phyloP scores from a whole-genome alignment of 2,888 invertebrate genomes.

The Gryllus longicercus region DNA sequence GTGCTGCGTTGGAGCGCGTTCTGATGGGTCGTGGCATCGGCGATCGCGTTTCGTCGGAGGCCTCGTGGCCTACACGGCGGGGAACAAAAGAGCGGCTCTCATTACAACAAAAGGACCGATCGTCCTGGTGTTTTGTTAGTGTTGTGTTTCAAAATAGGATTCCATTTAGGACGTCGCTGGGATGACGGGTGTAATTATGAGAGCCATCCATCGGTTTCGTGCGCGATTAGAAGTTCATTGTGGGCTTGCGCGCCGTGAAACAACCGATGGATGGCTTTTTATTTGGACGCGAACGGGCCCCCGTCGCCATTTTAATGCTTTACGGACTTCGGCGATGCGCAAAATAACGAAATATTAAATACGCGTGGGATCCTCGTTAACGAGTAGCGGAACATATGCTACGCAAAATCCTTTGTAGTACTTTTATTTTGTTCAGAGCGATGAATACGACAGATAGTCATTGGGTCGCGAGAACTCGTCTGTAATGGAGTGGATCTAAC shows the following conservation, averaged over 20 bases:
- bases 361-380: conserved; percentile 1
- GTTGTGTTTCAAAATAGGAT: conserved; percentile 17
- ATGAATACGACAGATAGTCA: conserved; percentile 10
- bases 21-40: neutral
- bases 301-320: neutral
- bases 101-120: neutral
- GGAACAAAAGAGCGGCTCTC: conserved; percentile 17
- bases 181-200: neutral
- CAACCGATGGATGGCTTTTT: neutral
- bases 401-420: neutral
- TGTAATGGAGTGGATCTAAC: conserved; percentile 17
- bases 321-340: neutral
- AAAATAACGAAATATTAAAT: conserved; percentile 17
- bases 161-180: conserved; percentile 6
- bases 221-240: conserved; percentile 6
- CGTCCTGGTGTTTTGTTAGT: neutral
- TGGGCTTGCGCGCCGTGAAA: neutral
- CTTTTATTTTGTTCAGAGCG: neutral
- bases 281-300: neutral
- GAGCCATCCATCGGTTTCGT: neutral
- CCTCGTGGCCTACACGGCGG: neutral
- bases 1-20: neutral
- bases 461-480: neutral
- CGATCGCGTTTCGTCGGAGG: conserved; percentile 1
- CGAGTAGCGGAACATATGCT: conserved; percentile 3